Conservation (phyloP, 23 tunicate genomes). For the Aplidium turbinatum region DNA sequence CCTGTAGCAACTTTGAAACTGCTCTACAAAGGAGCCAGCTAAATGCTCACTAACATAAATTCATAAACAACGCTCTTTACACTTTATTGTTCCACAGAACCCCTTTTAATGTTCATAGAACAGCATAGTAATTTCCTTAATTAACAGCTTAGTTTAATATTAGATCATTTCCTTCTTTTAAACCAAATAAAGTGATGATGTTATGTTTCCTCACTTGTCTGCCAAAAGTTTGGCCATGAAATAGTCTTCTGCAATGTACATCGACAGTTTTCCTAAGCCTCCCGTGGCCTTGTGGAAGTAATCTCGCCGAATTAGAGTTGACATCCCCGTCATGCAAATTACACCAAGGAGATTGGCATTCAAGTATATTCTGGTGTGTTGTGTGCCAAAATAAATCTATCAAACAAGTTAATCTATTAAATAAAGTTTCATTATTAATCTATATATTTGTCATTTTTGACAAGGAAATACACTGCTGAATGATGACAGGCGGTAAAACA, state of each 20-base stretch:
- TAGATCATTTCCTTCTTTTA: not conserved
- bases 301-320: constrained; percentile 33
- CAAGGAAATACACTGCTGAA: constrained; percentile 1
- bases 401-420: too few species aligned
- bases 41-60: too few species aligned
- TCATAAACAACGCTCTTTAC: too few species aligned
- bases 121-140: too few species aligned
- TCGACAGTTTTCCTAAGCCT: constrained; percentile 36
- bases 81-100: too few species aligned
- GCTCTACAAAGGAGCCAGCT: too few species aligned
- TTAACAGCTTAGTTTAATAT: too few species aligned
- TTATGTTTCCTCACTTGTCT: constrained; percentile 4
- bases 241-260: constrained; percentile 58
- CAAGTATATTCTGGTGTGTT: constrained; percentile 29
- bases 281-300: constrained; percentile 28
- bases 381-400: constrained; percentile 29
- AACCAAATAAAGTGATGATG: not conserved
- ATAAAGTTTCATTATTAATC: not conserved
- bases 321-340: constrained; percentile 41
- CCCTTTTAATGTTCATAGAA: too few species aligned
- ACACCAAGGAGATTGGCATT: constrained; percentile 31
- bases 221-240: constrained; percentile 32
- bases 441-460: not conserved
- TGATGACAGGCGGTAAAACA: too few species aligned
- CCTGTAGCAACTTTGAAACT: too few species aligned